A percentile compares a stretch with the other conserved stretches of the same genome.
These are phyloP conservation scores for Serranus cabrilla DNA, from an alignment of 2,797 vertebrate genomes.

Conservation along the genomic window DNA sequence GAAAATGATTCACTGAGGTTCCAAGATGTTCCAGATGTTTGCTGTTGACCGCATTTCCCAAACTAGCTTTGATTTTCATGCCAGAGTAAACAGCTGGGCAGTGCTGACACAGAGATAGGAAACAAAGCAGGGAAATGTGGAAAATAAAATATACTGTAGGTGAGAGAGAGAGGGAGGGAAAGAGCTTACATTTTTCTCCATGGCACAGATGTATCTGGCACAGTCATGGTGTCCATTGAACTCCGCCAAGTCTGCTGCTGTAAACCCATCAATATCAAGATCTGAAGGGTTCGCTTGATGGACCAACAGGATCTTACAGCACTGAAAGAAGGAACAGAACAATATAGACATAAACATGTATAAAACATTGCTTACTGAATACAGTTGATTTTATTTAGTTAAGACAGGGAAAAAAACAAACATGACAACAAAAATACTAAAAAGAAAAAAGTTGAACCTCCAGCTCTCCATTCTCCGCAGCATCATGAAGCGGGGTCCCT, in stretches of 20 bases:
- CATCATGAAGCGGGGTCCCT: slow-evolving; percentile 90
- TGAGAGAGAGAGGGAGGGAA: not conserved
- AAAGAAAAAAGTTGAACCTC: slow-evolving; percentile 77
- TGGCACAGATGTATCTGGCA: slow-evolving; percentile 83
- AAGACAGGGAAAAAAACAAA: slow-evolving; percentile 23
- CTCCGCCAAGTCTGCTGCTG: slow-evolving; percentile 87
- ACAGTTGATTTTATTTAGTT: not conserved
- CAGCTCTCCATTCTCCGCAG: slow-evolving; percentile 89
- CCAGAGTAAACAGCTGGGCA: slow-evolving; percentile 60
- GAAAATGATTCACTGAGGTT: slow-evolving; percentile 54
- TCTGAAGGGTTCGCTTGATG: slow-evolving; percentile 80
- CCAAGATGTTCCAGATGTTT: slow-evolving; percentile 69
- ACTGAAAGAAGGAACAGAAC: slow-evolving; percentile 72
- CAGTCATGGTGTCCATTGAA: slow-evolving; percentile 89
- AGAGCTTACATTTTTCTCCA: slow-evolving; percentile 80
- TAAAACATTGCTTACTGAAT: not conserved
- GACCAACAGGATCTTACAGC: slow-evolving; percentile 87
- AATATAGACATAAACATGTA: not conserved
- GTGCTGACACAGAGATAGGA: slow-evolving; percentile 35
- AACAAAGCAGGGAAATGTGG: slow-evolving; percentile 20
- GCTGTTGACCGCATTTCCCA: slow-evolving; percentile 48
- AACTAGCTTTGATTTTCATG: slow-evolving; percentile 56
- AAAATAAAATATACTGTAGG: slow-evolving; percentile 1
- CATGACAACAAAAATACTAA: not conserved
- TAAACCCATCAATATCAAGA: slow-evolving; percentile 87